A percentile compares a stretch with the other conserved stretches of the same genome.
Evolutionary conservation across 1,140 invertebrate genomes (phyloP).

Genomic region (Hycleus phaleratus): DNA sequence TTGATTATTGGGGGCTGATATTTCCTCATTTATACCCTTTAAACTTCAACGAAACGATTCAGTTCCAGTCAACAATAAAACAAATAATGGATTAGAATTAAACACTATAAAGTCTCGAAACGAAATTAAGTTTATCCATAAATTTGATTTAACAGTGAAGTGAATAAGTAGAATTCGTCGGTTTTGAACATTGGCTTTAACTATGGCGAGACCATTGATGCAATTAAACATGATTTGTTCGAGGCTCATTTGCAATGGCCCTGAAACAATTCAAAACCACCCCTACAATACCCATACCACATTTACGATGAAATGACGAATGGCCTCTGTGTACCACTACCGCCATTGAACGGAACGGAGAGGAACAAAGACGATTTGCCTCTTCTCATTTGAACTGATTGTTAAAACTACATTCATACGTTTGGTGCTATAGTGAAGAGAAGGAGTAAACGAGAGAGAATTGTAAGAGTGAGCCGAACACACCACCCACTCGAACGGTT

Average conservation of each 20-base stretch:
- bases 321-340: slow-evolving; percentile 19
- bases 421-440: background rate
- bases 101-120: slow-evolving; percentile 40
- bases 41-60: slow-evolving; percentile 2
- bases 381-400: slow-evolving; percentile 26
- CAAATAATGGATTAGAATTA: slow-evolving; percentile 40
- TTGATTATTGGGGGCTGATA: no score
- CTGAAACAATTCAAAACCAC: slow-evolving; percentile 32
- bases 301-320: slow-evolving; percentile 29
- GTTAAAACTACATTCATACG: slow-evolving; percentile 16
- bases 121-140: slow-evolving; percentile 43
- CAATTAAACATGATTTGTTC: slow-evolving; percentile 44
- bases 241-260: slow-evolving; percentile 27
- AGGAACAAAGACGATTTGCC: slow-evolving; percentile 26
- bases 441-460: background rate
- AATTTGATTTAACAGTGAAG: slow-evolving; percentile 42
- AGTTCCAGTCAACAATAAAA: slow-evolving; percentile 32
- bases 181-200: slow-evolving; percentile 13
- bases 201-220: slow-evolving; percentile 34
- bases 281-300: no score
- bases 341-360: no score
- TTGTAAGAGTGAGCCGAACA: background rate
- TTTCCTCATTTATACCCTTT: no score
- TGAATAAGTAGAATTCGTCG: slow-evolving; percentile 33
- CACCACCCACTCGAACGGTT: slow-evolving; percentile 12